Percentiles rank a stretch among this genome's conserved stretches.
These are phyloP conservation scores for Rhagoletis pomonella DNA, from an alignment of 1,140 invertebrate genomes.

Conservation along the genomic window DNA sequence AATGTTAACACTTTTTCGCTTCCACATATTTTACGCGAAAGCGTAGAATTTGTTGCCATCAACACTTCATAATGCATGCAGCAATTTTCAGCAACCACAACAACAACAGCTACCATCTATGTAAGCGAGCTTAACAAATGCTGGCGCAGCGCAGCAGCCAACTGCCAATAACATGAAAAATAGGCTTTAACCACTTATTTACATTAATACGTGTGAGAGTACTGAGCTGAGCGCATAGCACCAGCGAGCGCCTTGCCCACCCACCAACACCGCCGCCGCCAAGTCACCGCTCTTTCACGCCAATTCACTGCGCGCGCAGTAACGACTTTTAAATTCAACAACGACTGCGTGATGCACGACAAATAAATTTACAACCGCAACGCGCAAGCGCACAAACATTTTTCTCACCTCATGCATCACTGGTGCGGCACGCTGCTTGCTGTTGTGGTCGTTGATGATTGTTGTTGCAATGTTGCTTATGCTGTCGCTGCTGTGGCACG, in stretches of 20 bases:
- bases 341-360: constrained; percentile 49
- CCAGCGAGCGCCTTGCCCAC: not conserved
- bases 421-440: not conserved
- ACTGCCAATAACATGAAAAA: constrained; percentile 50
- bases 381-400: constrained; percentile 46
- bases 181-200: constrained; percentile 51
- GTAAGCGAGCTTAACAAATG: not conserved
- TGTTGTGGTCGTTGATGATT: not conserved
- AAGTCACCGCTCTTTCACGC: not conserved
- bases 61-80: constrained; percentile 47
- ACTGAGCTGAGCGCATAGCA: not conserved
- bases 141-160: not conserved
- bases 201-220: constrained; percentile 47
- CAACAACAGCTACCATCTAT: not conserved
- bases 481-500: constrained; percentile 23
- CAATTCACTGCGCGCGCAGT: constrained; percentile 19
- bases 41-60: constrained; percentile 50
- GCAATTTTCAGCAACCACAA: constrained; percentile 39
- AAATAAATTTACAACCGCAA: constrained; percentile 52
- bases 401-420: constrained; percentile 53
- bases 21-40: constrained; percentile 49
- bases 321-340: constrained; percentile 48
- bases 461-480: not conserved
- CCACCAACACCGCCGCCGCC: not conserved
- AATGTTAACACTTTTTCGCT: constrained; percentile 48